phyloP scores from a whole-genome alignment of 30 jellyfish, hydroid and myxozoan genomes.

The Hydractinia symbiolongicarpus region DNA sequence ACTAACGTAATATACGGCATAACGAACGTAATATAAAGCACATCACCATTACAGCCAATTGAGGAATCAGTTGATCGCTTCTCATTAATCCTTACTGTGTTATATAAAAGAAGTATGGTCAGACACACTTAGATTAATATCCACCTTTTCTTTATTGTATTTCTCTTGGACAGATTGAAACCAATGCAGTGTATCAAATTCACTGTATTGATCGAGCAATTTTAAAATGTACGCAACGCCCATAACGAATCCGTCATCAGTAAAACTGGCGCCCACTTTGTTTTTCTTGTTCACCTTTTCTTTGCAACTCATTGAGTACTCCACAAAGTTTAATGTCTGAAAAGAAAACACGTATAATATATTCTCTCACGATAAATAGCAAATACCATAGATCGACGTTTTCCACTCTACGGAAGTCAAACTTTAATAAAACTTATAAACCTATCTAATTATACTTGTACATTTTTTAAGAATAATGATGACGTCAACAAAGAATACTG shows the following conservation, averaged over 20 bases:
- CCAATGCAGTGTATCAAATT: constrained; percentile 93
- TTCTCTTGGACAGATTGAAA: constrained; percentile 83
- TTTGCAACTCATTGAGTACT: constrained; percentile 85
- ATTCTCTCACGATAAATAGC: background rate
- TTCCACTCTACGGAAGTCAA: too few relatives aligned
- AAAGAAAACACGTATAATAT: background rate
- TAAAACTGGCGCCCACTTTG: constrained; percentile 93
- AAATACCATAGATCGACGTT: too few relatives aligned
- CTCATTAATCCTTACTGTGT: too few relatives aligned
- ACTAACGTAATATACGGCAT: too few relatives aligned
- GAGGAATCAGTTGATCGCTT: too few relatives aligned
- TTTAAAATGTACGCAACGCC: constrained; percentile 93
- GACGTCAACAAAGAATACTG: too few relatives aligned
- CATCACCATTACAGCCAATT: too few relatives aligned
- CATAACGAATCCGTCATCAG: constrained; percentile 98
- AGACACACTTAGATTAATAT: too few relatives aligned
- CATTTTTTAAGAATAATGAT: background rate
- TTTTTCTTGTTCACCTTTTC: constrained; percentile 92
- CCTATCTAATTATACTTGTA: background rate
- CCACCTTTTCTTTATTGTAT: constrained; percentile 85
- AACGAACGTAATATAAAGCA: too few relatives aligned
- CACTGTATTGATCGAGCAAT: constrained; percentile 82
- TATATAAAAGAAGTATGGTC: too few relatives aligned
- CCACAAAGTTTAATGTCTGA: constrained; percentile 85
- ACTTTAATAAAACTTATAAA: background rate